phyloP scores from a whole-genome alignment of 2,113 vertebrate genomes.

The Mastomys natalensis region DNA sequence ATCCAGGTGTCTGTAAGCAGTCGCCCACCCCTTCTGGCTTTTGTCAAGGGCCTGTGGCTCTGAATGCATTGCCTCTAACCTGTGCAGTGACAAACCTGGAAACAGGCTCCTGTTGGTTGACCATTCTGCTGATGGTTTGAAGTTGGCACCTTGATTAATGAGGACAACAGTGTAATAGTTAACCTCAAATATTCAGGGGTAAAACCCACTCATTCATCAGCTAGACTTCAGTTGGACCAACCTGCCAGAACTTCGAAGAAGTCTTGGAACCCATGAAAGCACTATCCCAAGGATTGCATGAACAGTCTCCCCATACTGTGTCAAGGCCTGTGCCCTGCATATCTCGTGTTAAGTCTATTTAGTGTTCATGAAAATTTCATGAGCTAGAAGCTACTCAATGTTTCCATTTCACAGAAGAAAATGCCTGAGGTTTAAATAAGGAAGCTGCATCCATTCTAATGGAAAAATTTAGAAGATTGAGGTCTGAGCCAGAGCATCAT shows the following conservation, averaged over 20 bases:
- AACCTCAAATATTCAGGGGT: neutral
- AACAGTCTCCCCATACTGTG: neutral
- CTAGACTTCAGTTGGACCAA: neutral
- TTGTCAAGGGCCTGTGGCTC: neutral
- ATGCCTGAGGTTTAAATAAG: neutral
- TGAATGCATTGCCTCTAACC: neutral
- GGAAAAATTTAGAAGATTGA: neutral
- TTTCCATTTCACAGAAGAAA: neutral
- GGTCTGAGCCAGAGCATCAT: neutral
- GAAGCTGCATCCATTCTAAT: neutral
- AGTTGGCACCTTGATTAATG: neutral
- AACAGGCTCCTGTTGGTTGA: neutral
- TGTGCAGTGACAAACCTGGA: neutral
- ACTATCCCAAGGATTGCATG: neutral
- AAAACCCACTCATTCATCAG: neutral
- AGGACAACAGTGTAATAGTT: neutral
- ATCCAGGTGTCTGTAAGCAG: rapidly evolving
- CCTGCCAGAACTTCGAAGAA: neutral
- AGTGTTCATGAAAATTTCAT: too few species aligned
- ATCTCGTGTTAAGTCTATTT: rapidly evolving
- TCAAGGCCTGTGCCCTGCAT: neutral
- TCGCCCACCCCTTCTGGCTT: neutral
- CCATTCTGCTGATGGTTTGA: neutral
- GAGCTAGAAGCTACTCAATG: too few species aligned
- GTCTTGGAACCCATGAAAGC: neutral